Evolutionary conservation across 2,113 vertebrate species (phyloP).

Genomic region (Rhegmatorhina hoffmannsi): DNA sequence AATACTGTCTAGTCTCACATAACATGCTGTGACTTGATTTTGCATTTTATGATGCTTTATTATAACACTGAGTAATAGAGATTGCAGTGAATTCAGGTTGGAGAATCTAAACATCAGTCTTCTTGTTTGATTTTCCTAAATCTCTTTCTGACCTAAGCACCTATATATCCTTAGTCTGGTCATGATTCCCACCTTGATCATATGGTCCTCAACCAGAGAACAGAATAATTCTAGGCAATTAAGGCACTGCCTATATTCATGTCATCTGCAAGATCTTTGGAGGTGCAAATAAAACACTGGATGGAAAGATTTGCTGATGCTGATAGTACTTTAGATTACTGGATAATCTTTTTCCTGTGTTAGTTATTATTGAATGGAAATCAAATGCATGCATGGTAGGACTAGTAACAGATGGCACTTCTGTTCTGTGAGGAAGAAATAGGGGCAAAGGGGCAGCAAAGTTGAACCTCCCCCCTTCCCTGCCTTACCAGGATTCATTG

Average conservation of each 20-base stretch:
- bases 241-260: background rate
- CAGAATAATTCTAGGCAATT: constrained; percentile 17
- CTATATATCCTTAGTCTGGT: background rate
- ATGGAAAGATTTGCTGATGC: constrained; percentile 13
- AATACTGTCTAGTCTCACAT: background rate
- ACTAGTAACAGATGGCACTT: constrained; percentile 77
- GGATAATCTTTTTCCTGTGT: constrained; percentile 67
- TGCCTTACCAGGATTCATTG: constrained; percentile 52
- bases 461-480: constrained; percentile 61
- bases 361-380: constrained; percentile 70
- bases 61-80: background rate
- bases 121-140: background rate
- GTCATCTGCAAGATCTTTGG: constrained; percentile 34
- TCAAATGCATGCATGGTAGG: constrained; percentile 55
- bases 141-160: background rate
- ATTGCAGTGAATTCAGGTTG: background rate
- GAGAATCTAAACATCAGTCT: background rate
- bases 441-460: constrained; percentile 58
- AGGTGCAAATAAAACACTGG: constrained; percentile 23
- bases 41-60: background rate
- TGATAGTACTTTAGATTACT: constrained; percentile 44
- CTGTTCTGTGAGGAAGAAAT: constrained; percentile 62
- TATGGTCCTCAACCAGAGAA: background rate
- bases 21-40: background rate
- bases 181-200: constrained; percentile 11